These are phyloP conservation scores for Luffia ferchaultella DNA, from an alignment of 2,888 invertebrate species.

Conservation along the genomic window DNA sequence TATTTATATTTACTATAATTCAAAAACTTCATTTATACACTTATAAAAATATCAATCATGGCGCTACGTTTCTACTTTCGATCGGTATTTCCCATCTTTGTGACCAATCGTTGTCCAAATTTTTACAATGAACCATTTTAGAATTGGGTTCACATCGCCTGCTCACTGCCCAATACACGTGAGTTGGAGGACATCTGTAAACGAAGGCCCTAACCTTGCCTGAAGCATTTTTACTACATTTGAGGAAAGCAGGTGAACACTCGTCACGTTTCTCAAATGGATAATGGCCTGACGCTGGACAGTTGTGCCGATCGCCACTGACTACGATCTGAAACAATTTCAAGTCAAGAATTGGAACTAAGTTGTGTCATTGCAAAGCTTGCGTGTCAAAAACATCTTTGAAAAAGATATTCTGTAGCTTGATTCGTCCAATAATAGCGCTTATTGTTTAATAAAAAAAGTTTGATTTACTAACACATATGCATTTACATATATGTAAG, in stretches of 20 bases:
- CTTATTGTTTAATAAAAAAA: no score
- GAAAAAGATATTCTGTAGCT: no score
- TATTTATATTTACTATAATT: no score
- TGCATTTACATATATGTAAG: no score
- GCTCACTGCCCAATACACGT: slow-evolving; percentile 80
- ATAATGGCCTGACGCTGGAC: slow-evolving; percentile 74
- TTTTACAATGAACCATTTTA: slow-evolving; percentile 69
- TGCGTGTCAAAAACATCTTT: no score
- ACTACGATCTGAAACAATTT: slow-evolving; percentile 68
- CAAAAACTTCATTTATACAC: no score
- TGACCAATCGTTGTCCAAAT: slow-evolving; percentile 40
- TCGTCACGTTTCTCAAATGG: slow-evolving; percentile 70
- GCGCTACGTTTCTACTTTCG: slow-evolving; percentile 59
- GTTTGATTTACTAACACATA: no score
- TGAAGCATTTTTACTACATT: slow-evolving; percentile 65
- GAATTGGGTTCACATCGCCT: slow-evolving; percentile 75
- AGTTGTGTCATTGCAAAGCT: no score
- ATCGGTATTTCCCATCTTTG: slow-evolving; percentile 65
- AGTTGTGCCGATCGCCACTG: slow-evolving; percentile 58
- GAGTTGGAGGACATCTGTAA: slow-evolving; percentile 80
- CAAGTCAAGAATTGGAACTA: not conserved
- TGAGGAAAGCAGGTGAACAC: slow-evolving; percentile 77
- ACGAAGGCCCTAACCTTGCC: slow-evolving; percentile 72
- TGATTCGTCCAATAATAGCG: no score
- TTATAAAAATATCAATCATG: no score